Base-by-base conservation (phyloP, 2,888 invertebrate species). In the Acronicta alni region DNA sequence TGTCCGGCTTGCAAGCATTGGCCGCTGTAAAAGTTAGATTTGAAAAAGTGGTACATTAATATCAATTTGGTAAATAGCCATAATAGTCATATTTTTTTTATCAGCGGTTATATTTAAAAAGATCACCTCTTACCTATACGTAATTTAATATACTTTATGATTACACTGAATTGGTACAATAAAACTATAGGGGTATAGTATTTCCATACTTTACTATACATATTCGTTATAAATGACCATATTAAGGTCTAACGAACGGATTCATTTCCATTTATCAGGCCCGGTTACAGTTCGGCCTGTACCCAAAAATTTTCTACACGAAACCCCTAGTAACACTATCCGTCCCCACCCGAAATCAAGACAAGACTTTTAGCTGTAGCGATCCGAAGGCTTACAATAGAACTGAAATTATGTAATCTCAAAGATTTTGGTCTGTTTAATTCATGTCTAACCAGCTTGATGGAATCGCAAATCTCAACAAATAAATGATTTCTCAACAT, bases 281-380 rank as follows among this genome's bases (percentile, higher is more conserved):
- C 26, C n/a, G 15, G 17, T 15, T 43, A 41, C 39, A 61, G 47
- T 56, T 26, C 20, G 12, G 10, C 2, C 46, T 55, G 51, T 42
- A 39, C 37, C 60, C 17, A 8, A 61, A 51, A 47, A 38, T 49
- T 38, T 48, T 61, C 35, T 46, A 43, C 43, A 5, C 46, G 45
- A 61, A 67, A 61, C 42, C 18, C 42, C 55, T 55, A 66, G 61
- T 61, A 47, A 61, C 67, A 61, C 20, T n/a, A 32, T 17, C 37
- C 45, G 38, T 45, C 45, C 46, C 61, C 55, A 55, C 41, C 15
- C 14, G 23, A 48, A 49, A 23, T 37, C 54, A 20, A 65, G 67
- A 30, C 60, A 67, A 60, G 41, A 60, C 67, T 37, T 65, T 67
- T 54, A 60, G 48, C 54, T 60, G 44, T 45, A 54, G 42, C 49